Conservation (phyloP, 2,113 vertebrate genomes). For the Hemichromis elongatus region DNA sequence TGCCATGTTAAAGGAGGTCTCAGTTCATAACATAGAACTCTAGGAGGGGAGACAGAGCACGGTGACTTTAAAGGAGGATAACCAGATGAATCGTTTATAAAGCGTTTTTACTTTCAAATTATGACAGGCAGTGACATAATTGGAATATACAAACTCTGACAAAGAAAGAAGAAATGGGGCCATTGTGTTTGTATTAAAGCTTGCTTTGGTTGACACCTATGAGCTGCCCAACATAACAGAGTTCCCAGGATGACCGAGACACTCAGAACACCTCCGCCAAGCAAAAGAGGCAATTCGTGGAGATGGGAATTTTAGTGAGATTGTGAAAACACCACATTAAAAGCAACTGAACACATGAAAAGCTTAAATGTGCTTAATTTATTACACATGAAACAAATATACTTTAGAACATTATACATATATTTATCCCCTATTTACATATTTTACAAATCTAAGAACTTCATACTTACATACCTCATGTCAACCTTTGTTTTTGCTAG, state of each 20-base stretch:
- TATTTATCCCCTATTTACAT: constrained; percentile 62
- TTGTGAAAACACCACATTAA: background rate
- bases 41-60: background rate
- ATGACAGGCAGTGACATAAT: background rate
- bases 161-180: background rate
- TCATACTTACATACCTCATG: background rate
- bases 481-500: background rate
- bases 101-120: too few species aligned
- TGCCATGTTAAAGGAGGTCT: background rate
- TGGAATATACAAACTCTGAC: background rate
- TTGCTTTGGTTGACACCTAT: background rate
- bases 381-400: constrained; percentile 1
- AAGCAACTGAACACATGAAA: background rate
- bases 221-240: background rate
- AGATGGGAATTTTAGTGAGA: background rate
- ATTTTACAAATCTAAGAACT: constrained; percentile 36
- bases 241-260: background rate
- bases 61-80: background rate
- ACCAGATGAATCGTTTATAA: background rate
- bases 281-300: background rate
- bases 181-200: background rate
- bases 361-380: background rate
- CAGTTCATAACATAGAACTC: background rate
- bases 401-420: constrained; percentile 3
- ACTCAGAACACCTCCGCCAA: background rate